Conservation (phyloP, 2,113 vertebrate genomes). For the Bufo gargarizans region DNA sequence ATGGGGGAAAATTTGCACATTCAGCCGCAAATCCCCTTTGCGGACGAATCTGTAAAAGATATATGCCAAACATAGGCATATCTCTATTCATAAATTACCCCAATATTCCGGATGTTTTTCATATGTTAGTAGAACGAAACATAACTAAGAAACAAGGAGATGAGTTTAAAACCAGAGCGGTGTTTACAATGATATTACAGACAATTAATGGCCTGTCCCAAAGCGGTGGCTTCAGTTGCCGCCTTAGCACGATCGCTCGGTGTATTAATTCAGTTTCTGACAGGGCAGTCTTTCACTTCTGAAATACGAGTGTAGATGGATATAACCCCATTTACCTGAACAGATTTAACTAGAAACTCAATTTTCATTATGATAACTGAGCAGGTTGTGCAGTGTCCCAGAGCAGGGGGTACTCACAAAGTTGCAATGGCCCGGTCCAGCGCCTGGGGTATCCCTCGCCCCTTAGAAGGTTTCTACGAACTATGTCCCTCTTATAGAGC, state of each 20-base stretch:
- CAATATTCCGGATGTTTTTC: not conserved
- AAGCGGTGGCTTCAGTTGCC: not conserved
- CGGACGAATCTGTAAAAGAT: too few relatives aligned
- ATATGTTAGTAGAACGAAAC: not conserved
- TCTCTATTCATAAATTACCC: too few relatives aligned
- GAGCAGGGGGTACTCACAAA: too few relatives aligned
- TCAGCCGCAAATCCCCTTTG: too few relatives aligned
- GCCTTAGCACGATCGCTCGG: not conserved
- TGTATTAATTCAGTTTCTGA: slow-evolving; percentile 6
- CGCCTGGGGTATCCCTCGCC: too few relatives aligned
- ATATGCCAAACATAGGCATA: too few relatives aligned
- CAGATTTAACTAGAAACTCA: slow-evolving; percentile 4
- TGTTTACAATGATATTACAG: slow-evolving; percentile 18
- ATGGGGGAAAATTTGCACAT: too few relatives aligned
- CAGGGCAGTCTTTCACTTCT: not conserved
- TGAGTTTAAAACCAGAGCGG: not conserved
- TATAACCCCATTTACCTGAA: slow-evolving; percentile 8
- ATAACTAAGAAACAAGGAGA: slow-evolving; percentile 13
- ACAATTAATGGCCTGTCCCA: slow-evolving; percentile 15
- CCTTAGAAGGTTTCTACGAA: too few relatives aligned
- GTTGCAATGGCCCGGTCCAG: too few relatives aligned
- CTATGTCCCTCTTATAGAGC: too few relatives aligned
- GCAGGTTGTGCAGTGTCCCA: not conserved
- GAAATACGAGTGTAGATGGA: not conserved
- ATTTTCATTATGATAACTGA: not conserved